Evolutionary conservation across 2,888 invertebrate species (phyloP).

Genomic region (Oeneis ivallda): DNA sequence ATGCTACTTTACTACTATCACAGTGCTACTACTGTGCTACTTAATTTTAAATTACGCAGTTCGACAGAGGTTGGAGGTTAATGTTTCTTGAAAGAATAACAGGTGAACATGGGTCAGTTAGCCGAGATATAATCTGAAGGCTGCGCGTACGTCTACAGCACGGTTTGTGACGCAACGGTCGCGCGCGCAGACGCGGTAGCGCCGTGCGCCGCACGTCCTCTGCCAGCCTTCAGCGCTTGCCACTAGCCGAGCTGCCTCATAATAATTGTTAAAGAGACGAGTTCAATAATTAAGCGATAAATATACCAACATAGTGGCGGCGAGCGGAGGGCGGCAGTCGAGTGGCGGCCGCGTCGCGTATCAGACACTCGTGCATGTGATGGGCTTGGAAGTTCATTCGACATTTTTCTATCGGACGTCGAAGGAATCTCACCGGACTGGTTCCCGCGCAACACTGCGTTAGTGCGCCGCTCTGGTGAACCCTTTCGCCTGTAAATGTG

Average conservation of each 20-base stretch:
- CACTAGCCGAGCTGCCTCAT: conserved; percentile 67
- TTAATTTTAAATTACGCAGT: neutral
- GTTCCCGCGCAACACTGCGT: conserved; percentile 82
- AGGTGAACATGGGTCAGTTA: conserved; percentile 63
- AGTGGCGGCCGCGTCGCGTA: conserved; percentile 74
- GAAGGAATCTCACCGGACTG: conserved; percentile 85
- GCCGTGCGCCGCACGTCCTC: conserved; percentile 58
- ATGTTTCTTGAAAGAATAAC: conserved; percentile 64
- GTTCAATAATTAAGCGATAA: conserved; percentile 81
- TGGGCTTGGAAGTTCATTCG: conserved; percentile 73
- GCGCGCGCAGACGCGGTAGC: conserved; percentile 70
- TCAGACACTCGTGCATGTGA: conserved; percentile 73
- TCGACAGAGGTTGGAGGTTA: conserved; percentile 68
- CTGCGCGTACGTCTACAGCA: conserved; percentile 50
- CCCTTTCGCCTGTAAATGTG: conserved; percentile 82
- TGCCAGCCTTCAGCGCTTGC: conserved; percentile 53
- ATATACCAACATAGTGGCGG: conserved; percentile 72
- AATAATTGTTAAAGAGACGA: conserved; percentile 79
- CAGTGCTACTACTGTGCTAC: no score
- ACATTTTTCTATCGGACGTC: conserved; percentile 83
- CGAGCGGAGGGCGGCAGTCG: conserved; percentile 78
- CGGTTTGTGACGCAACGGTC: conserved; percentile 66
- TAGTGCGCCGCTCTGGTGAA: conserved; percentile 81
- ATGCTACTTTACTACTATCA: neutral
- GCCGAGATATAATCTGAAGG: conserved; percentile 72